phyloP scores from a whole-genome alignment of 2,888 invertebrate species.

The Trimorus sp. region DNA sequence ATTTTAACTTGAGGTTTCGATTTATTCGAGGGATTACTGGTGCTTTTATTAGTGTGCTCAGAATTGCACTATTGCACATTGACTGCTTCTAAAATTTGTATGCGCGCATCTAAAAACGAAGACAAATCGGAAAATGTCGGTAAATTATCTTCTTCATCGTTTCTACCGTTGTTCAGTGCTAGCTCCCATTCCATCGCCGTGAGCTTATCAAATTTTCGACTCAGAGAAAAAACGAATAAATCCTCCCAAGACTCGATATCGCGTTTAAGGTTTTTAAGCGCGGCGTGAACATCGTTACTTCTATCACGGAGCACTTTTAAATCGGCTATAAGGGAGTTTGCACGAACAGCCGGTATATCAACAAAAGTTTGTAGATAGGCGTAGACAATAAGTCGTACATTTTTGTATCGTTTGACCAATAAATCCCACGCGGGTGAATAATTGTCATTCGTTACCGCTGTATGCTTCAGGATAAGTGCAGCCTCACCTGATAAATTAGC shows the following conservation, averaged over 20 bases:
- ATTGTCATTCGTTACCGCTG: not conserved
- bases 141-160: not conserved
- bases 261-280: constrained; percentile 1
- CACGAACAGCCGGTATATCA: not conserved
- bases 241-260: constrained; percentile 19
- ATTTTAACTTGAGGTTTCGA: not conserved
- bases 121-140: constrained; percentile 19
- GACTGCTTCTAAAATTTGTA: constrained; percentile 17
- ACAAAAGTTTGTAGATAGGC: not conserved
- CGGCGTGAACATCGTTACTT: not conserved
- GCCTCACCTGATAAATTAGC: constrained; percentile 6
- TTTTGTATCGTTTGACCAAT: constrained; percentile 8
- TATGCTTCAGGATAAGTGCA: constrained; percentile 12
- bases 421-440: constrained; percentile 21
- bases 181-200: constrained; percentile 9
- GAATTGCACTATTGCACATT: no score
- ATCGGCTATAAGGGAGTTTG: not conserved
- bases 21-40: not conserved
- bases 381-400: not conserved
- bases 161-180: not conserved
- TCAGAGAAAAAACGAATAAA: constrained; percentile 8
- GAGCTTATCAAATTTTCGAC: constrained; percentile 7
- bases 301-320: constrained; percentile 9
- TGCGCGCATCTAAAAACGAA: constrained; percentile 20
- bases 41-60: not conserved